Evolutionary conservation across 2,797 vertebrate species (phyloP).

Genomic region (Anguilla anguilla): DNA sequence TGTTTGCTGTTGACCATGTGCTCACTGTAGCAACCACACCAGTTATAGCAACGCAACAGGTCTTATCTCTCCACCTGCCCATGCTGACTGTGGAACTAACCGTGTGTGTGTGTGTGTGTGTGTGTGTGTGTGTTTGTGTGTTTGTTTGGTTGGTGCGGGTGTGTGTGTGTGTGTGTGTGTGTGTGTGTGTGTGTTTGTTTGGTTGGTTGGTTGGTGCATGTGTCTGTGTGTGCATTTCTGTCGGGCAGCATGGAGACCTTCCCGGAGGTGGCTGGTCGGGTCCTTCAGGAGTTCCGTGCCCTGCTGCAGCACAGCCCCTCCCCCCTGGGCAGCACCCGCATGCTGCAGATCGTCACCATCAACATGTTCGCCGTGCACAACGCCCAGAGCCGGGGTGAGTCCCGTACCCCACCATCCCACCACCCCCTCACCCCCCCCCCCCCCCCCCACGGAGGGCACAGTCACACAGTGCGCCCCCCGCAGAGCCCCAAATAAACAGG

Average conservation of each 20-base stretch:
- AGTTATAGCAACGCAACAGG: conserved; percentile 20
- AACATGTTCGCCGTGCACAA: conserved; percentile 98
- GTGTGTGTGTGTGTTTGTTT: not conserved
- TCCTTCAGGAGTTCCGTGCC: conserved; percentile 87
- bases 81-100: not conserved
- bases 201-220: not conserved
- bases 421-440: not conserved
- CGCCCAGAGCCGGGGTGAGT: conserved; percentile 81
- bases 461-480: not conserved
- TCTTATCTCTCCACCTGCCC: not conserved
- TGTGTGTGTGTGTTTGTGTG: not conserved
- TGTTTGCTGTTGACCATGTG: conserved; percentile 16
- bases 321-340: conserved; percentile 85
- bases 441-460: not conserved
- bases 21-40: conserved; percentile 46
- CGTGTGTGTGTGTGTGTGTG: not conserved
- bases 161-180: not conserved
- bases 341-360: conserved; percentile 95
- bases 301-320: conserved; percentile 90
- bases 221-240: conserved; percentile 18
- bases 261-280: conserved; percentile 80
- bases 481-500: no score
- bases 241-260: conserved; percentile 92
- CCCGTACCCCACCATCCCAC: not conserved
- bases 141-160: not conserved